Percentiles rank a stretch among this genome's conserved stretches.
Evolutionary conservation across 2,113 vertebrate species (phyloP).

Genomic region (Eptatretus burgeri): DNA sequence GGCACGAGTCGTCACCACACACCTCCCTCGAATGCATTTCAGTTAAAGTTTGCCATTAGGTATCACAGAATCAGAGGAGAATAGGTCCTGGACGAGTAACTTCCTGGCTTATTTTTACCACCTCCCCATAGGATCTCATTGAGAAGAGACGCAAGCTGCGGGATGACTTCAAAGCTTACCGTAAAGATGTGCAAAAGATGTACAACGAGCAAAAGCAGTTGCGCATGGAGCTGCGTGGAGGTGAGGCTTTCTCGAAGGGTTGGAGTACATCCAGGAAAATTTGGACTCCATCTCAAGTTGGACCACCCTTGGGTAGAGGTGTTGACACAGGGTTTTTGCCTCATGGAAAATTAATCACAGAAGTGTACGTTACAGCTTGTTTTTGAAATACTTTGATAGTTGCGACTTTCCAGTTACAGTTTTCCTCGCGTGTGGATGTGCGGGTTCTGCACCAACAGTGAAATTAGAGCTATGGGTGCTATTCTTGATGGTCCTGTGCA

Average conservation of each 20-base stretch:
- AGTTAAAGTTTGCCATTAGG: background rate
- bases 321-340: background rate
- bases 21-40: background rate
- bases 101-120: background rate
- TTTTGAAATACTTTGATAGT: background rate
- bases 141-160: constrained; percentile 74
- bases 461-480: too few species aligned
- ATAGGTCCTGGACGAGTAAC: background rate
- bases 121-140: constrained; percentile 36
- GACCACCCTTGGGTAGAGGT: background rate
- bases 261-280: background rate
- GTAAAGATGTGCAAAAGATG: constrained; percentile 30
- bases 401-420: background rate
- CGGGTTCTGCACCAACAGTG: too few species aligned
- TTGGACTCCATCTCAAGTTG: background rate
- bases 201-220: constrained; percentile 45
- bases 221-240: constrained; percentile 63
- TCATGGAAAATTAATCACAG: background rate
- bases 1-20: background rate
- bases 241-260: constrained; percentile 14
- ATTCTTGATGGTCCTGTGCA: too few species aligned
- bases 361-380: background rate
- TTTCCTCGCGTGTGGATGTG: background rate
- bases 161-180: constrained; percentile 68
- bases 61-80: background rate